A percentile compares a stretch with the other conserved stretches of the same genome.
phyloP scores from a whole-genome alignment of 2,113 vertebrate genomes.

The Bothrops jararaca region DNA sequence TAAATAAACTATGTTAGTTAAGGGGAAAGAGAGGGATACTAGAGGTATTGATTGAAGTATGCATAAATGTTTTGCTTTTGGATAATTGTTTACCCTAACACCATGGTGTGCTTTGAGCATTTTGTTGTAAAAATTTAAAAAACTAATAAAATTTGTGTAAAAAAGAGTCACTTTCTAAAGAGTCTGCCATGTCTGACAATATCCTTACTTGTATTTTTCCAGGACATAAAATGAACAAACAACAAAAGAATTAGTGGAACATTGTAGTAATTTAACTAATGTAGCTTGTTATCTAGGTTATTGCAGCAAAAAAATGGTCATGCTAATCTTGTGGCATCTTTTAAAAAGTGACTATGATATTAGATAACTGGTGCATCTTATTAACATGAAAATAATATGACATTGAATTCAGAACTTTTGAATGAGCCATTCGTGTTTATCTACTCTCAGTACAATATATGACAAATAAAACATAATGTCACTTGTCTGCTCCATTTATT shows the following conservation, averaged over 20 bases:
- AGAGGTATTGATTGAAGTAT: too few relatives aligned
- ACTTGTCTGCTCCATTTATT: background rate
- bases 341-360: background rate
- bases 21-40: too few relatives aligned
- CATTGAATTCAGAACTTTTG: background rate
- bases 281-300: background rate
- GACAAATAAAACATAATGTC: background rate
- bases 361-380: background rate
- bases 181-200: background rate
- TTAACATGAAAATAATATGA: background rate
- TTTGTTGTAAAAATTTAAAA: too few relatives aligned
- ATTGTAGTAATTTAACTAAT: background rate
- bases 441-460: background rate
- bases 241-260: background rate
- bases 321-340: background rate
- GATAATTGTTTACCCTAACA: too few relatives aligned
- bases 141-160: too few relatives aligned
- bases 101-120: too few relatives aligned
- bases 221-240: background rate
- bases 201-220: background rate
- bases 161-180: background rate
- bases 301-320: background rate
- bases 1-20: too few relatives aligned
- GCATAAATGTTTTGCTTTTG: too few relatives aligned
- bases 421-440: background rate